Base-by-base conservation (phyloP, 2,888 invertebrate species). In the Gymnocheta viridis region DNA sequence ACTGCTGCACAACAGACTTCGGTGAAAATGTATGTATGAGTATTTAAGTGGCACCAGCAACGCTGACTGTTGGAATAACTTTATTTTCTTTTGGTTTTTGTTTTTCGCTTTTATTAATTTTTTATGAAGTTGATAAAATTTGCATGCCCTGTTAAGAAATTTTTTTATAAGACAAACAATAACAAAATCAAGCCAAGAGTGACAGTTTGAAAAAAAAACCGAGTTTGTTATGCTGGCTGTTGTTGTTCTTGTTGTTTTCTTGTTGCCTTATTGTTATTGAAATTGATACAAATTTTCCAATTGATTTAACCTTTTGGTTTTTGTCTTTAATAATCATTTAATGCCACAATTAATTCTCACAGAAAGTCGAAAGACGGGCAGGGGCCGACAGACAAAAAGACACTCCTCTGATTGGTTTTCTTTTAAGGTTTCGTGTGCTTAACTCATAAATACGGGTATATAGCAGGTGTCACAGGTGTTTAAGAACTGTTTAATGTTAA, bases 381-480 rank as follows among this genome's bases (percentile, higher is more conserved):
- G 44, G 29, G 9, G n/a, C 14, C 19, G 41, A 5, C 51, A 19
- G 47, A 7, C 76, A 49, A 4, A 24, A 35, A 58, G 10, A 12
- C 35, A 56, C 32, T 27, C n/a, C 24, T 38, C n/a, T 41, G 22
- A 9, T 32, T 9, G 38, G 29, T n/a, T 56, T 70, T 44, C 60
- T 80, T 81, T 60, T 78, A 84, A 56, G 77, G 84, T 69, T 84
- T 84, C 81, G 81, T 84, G 77, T 78, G 77, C 76, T 81, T 4
- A 27, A 44, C 54, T 35, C 4, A 49, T 32, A 10, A 58, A 66
- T 32, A 44, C n/a, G n/a, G n/a, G 4, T 4, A 19, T 24, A 38
- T 17, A 24, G 73, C 84, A 81, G 84, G 84, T 84, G 81, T 73
- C 73, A 64, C 81, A 76, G 81, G 60, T 77, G 72, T 35, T 62